Conservation (phyloP, 2,797 vertebrate species). For the Pipistrellus pygmaeus region DNA sequence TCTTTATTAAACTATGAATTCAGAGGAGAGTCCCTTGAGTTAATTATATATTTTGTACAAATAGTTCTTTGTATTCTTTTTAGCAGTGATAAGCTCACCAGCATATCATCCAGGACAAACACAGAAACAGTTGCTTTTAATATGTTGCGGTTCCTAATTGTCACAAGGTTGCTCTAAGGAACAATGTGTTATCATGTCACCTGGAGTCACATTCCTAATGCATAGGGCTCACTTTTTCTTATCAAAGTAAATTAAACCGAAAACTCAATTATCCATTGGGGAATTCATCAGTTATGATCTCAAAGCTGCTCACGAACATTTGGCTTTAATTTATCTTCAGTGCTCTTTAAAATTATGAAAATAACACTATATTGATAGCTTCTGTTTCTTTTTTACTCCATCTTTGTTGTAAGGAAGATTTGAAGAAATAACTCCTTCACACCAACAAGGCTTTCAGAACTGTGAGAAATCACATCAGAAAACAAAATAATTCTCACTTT, state of each 20-base stretch:
- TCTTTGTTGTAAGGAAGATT: conserved; percentile 51
- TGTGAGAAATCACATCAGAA: conserved; percentile 66
- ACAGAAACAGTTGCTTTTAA: conserved; percentile 80
- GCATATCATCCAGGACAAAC: conserved; percentile 81
- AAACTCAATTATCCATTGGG: conserved; percentile 4
- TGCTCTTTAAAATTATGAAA: conserved; percentile 54
- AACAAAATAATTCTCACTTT: conserved; percentile 82
- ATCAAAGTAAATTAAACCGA: conserved; percentile 4
- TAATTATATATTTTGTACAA: conserved; percentile 82
- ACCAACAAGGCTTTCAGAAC: conserved; percentile 78
- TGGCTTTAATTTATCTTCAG: conserved; percentile 47
- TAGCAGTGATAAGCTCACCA: conserved; percentile 69
- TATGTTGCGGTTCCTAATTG: conserved; percentile 74
- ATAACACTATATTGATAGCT: not conserved
- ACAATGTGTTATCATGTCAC: not conserved
- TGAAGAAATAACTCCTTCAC: conserved; percentile 63
- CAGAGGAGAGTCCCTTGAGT: conserved; percentile 61
- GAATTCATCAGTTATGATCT: not conserved
- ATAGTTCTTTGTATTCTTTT: conserved; percentile 80
- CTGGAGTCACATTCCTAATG: not conserved
- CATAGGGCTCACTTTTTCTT: not conserved
- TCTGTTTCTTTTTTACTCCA: not conserved
- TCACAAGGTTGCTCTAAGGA: conserved; percentile 65
- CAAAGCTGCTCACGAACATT: conserved; percentile 33
- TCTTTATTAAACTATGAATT: conserved; percentile 69